A percentile compares a stretch with the other conserved stretches of the same genome.
These are phyloP conservation scores for Cylloceria caligata DNA, from an alignment of 2,888 invertebrate species.

Conservation along the genomic window DNA sequence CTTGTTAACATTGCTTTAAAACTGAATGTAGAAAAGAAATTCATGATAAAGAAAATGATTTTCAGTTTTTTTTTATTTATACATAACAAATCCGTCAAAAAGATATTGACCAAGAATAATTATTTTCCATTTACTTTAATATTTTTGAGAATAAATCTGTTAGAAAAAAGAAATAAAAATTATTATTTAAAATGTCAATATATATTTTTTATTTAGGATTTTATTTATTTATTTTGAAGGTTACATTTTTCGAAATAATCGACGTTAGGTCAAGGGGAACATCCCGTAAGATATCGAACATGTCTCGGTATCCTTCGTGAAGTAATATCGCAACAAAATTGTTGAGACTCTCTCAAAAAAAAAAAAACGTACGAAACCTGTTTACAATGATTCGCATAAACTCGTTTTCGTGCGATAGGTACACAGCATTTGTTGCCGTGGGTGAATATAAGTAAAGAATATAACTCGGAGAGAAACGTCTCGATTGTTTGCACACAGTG, in stretches of 20 bases:
- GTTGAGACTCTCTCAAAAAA: slow-evolving; percentile 5
- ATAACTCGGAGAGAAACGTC: slow-evolving; percentile 33
- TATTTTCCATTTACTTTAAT: too few species aligned
- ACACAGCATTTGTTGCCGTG: slow-evolving; percentile 51
- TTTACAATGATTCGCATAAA: slow-evolving; percentile 57
- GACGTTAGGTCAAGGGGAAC: background rate
- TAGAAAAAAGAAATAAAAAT: background rate
- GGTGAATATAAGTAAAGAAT: slow-evolving; percentile 40
- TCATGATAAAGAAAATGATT: too few species aligned
- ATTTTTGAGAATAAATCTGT: too few species aligned
- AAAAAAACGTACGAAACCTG: slow-evolving; percentile 54
- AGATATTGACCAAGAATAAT: too few species aligned
- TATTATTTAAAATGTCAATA: background rate
- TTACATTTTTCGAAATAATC: background rate
- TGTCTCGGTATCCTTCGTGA: background rate
- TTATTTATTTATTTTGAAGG: background rate
- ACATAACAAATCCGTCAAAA: too few species aligned
- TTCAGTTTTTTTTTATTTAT: too few species aligned
- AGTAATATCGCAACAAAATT: slow-evolving; percentile 13
- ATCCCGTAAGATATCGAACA: background rate
- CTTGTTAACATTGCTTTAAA: background rate
- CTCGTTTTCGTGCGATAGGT: slow-evolving; percentile 55
- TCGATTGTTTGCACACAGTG: slow-evolving; percentile 4
- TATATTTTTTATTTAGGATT: background rate
- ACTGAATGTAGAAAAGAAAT: background rate